These are phyloP conservation scores for Polyploca ridens DNA, from an alignment of 2,888 invertebrate genomes.

Conservation along the genomic window DNA sequence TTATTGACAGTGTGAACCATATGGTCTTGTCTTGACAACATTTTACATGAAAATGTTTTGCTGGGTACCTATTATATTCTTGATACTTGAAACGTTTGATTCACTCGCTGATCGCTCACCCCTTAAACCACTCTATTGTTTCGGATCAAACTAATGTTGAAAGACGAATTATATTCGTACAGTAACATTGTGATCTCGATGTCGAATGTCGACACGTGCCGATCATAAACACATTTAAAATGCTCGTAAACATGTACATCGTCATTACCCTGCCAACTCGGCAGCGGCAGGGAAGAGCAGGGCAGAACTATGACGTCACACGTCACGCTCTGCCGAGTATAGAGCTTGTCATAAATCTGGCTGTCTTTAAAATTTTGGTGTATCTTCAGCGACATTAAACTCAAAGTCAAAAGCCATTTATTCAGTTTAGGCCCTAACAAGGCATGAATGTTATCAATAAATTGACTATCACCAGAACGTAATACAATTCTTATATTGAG, in stretches of 20 bases:
- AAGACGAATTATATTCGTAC: slow-evolving; percentile 42
- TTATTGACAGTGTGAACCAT: too few relatives aligned
- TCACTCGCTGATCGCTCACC: slow-evolving; percentile 11
- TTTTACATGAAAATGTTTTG: too few relatives aligned
- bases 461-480: too few relatives aligned
- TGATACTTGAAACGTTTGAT: too few relatives aligned
- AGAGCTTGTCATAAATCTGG: not conserved
- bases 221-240: slow-evolving; percentile 30
- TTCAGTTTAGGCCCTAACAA: too few relatives aligned
- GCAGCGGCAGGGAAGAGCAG: not conserved
- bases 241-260: slow-evolving; percentile 28
- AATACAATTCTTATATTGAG: too few relatives aligned
- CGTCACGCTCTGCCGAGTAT: not conserved
- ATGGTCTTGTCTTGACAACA: too few relatives aligned
- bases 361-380: not conserved
- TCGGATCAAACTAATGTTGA: slow-evolving; percentile 35
- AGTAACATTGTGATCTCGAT: slow-evolving; percentile 23
- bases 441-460: too few relatives aligned
- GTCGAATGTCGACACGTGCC: slow-evolving; percentile 24
- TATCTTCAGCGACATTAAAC: too few relatives aligned
- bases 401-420: too few relatives aligned
- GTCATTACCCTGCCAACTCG: not conserved
- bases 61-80: too few relatives aligned
- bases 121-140: slow-evolving; percentile 19
- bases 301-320: not conserved